phyloP scores from a whole-genome alignment of 2,797 vertebrate genomes.

The Anomalospiza imberbis region DNA sequence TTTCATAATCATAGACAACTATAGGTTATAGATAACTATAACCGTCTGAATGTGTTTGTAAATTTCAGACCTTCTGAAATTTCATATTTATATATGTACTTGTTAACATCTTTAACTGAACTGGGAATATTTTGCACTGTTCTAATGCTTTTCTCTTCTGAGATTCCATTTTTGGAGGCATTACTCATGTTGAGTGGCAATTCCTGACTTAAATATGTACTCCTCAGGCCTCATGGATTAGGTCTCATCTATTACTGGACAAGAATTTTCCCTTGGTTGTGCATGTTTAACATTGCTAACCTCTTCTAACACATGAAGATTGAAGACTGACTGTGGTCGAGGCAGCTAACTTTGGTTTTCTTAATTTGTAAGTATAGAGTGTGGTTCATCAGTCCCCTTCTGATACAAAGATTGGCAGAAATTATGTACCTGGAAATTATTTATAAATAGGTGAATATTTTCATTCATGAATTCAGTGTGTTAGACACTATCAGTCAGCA shows the following conservation, averaged over 20 bases:
- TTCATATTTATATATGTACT: not conserved
- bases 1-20: not conserved
- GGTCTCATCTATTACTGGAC: slow-evolving; percentile 39
- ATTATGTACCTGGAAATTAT: not conserved
- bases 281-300: slow-evolving; percentile 26
- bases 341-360: not conserved
- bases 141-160: not conserved
- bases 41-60: not conserved
- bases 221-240: not conserved
- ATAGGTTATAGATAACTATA: not conserved
- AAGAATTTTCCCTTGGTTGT: slow-evolving; percentile 52
- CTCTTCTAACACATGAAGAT: not conserved
- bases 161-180: not conserved
- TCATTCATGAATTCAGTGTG: not conserved
- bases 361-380: not conserved
- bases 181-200: not conserved
- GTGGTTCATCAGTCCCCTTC: not conserved
- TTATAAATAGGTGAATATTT: not conserved
- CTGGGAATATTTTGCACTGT: not conserved
- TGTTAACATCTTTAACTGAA: not conserved
- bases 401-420: not conserved
- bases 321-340: not conserved
- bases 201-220: not conserved
- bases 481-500: not conserved
- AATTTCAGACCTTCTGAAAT: not conserved